Evolutionary conservation across 2,797 vertebrate genomes (phyloP), one percentile per base, ranked within the genome.

Genomic region (Peromyscus attwateri): DNA sequence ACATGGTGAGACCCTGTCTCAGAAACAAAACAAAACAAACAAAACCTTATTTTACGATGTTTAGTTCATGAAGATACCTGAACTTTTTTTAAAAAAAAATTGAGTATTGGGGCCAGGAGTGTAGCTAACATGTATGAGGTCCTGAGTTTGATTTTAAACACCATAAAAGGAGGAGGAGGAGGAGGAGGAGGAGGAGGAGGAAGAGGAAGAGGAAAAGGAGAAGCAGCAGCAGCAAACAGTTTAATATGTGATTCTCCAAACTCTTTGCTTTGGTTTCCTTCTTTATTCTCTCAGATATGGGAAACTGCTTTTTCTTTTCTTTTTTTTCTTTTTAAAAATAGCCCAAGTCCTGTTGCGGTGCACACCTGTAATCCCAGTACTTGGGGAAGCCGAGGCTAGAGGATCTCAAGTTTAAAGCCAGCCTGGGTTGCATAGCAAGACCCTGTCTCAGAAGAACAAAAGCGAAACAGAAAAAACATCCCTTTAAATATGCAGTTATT

Each of bases 191-290:
- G 37, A 40, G 25, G 2, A 40, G n/a, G 66, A 25, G 27, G 37
- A 23, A 17, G 1, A 34, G 27, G 7, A n/a, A 5, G 43, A 17
- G 4, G 43, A 37, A 14, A 52, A 34, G 27, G 37, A 40, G 25
- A 1, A 40, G 13, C 52, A 55, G 52, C 52, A 57, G 55, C 7
- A 34, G 29, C 29, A 23, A 66, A 84, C 82, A 46, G 29, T 66
- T 84, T 66, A 21, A 46, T 23, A 31, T 84, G 27, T 84, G 29
- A 66, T 66, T 66, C 9, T 77, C 23, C 52, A 81, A 49, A 29
- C 34, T 80, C 57, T 62, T 0, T 84, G 71, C 66, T 70, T 98
- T 40, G 13, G 43, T 90, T 94, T 96, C 62, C 68, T 73, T 92
- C 49, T 95, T 89, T 37, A 49, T 77, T 92, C 3, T 87, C 46